Base-by-base conservation (phyloP, 2,113 vertebrate species). In the Aphyosemion australe region DNA sequence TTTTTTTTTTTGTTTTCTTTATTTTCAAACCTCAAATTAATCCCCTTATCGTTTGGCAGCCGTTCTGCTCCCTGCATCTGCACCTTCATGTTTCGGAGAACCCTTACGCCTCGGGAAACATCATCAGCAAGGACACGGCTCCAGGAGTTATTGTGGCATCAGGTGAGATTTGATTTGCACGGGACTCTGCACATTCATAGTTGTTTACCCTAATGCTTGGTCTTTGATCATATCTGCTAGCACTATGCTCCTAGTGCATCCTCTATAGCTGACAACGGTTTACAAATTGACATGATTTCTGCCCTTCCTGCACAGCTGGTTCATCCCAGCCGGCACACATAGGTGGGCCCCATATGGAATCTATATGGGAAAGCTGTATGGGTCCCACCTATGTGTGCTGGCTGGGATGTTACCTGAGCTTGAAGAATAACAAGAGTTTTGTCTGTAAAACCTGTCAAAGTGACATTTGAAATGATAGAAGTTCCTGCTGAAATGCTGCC, bases 81-180 rank as follows among this genome's bases (percentile, higher is more conserved):
- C 96, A 97, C 82, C 80, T 98, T 50, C 96, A 97, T 34, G 95
- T 97, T 47, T 97, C 96, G 12, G 96, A 97, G 79, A 97, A 96
- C 85, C 96, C 96, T 14, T 98, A 98, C 12, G 95, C 96, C 0
- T 97, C 96, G 0, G 95, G 96, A 80, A 96, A 97, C 84, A 97
- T 98, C 6, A 94, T 95, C 80, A 98, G 95, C 88, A 87, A 95
- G 83, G 95, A 98, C 34, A 94, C 96, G 5, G 95, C 96, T 57
- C 96, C 96, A 6, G 94, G 96, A 72, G 93, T 98, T 73, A 97
- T 98, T 59, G 94, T 98, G 76, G 96, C 96, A 57, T 97, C 96
- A 92, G 96, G 96, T 98, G 94, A 65, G 80, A 55, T 81, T 73
- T 67, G 5, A 72, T 69, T 63, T 73, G 61, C 53, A 51, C 57